These are phyloP conservation scores for Lycopodina hypogea DNA, from an alignment of 37 sponge, comb jelly and placozoan species.

Conservation along the genomic window DNA sequence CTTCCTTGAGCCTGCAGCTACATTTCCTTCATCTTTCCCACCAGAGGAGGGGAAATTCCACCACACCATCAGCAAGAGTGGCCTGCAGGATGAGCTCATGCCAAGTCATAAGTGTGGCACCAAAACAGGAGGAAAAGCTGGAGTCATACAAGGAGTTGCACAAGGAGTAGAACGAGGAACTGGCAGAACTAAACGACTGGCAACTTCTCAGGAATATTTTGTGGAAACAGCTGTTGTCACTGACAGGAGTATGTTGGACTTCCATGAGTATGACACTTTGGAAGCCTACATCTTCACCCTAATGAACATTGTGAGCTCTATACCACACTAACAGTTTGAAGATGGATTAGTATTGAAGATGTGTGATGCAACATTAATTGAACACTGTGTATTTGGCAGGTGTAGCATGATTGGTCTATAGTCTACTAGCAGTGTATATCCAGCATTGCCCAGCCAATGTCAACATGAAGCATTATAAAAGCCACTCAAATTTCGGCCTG, in stretches of 20 bases:
- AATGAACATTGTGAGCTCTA: slow-evolving; percentile 61
- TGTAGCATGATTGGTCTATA: too few species aligned
- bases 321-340: not conserved
- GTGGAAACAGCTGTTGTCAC: slow-evolving; percentile 49
- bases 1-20: slow-evolving; percentile 22
- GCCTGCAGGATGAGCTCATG: not conserved
- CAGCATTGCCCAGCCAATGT: too few species aligned
- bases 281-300: slow-evolving; percentile 36
- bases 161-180: not conserved
- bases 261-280: slow-evolving; percentile 10
- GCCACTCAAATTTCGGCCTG: too few species aligned
- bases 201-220: not conserved
- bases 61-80: not conserved
- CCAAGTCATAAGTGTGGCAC: not conserved
- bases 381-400: too few species aligned
- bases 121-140: not conserved
- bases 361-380: too few species aligned
- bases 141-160: not conserved
- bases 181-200: not conserved
- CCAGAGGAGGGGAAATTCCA: not conserved
- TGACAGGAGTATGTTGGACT: slow-evolving; percentile 32
- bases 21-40: not conserved
- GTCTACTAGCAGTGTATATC: too few species aligned
- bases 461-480: too few species aligned
- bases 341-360: not conserved